Base-by-base conservation (phyloP, 2,797 vertebrate species). In the Malurus leucopterus region DNA sequence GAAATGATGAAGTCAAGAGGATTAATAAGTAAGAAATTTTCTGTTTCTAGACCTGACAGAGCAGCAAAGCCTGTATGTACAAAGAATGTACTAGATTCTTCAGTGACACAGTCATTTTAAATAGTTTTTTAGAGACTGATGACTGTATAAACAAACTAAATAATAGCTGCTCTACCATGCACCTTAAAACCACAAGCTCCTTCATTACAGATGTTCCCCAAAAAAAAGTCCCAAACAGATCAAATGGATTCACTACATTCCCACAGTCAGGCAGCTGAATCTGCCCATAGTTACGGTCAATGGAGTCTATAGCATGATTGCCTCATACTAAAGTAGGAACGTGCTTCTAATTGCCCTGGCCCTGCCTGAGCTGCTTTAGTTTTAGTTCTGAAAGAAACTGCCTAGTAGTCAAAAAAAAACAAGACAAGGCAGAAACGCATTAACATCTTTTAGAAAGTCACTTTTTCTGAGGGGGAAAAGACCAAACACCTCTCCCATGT, bases 1-100 rank as follows among this genome's bases (percentile, higher is more conserved):
- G 47, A 76, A 79, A 86, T 62, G 3, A 92, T 82, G 41, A 90
- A 89, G 46, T 86, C 71, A 76, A 86, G 50, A 86, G 43, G 32
- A 94, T 73, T 82, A 70, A 51, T 82, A 91, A 55, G 53, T 50
- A 57, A 59, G 29, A 83, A 55, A 62, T 68, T 53, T 86, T 86
- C 57, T 70, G 19, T 64, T 90, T 80, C 76, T 65, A 83, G 36
- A 58, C 71, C 32, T 89, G 40, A 76, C 51, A 86, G 40, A 24
- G 26, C 49, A 77, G 76, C 15, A 24, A 57, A 88, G 23, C 55
- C 59, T 36, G 5, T 24, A 64, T 11, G 36, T 36, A 36, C 36
- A 36, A 36, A 36, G 36, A 36, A 65, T 4, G 21, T 32, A 58
- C 49, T 22, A 76, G 53, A 82, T 27, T 68, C 36, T 69, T 77